These are phyloP conservation scores for Drosophila takahashii DNA, from an alignment of 1,140 invertebrate genomes.

Conservation along the genomic window DNA sequence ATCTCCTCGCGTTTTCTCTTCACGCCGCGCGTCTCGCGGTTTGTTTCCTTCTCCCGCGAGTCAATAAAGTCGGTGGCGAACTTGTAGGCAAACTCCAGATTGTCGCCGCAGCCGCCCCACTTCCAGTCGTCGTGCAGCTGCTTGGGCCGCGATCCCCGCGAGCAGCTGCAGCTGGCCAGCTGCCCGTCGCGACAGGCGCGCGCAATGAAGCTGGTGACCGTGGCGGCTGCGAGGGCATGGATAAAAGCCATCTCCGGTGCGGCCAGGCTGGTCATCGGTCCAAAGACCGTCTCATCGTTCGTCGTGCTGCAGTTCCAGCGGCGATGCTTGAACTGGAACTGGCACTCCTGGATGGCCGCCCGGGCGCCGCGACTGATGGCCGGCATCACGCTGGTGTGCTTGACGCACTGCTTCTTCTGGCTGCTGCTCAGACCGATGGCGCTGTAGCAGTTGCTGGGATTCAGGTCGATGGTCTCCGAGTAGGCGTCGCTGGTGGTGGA, in stretches of 20 bases:
- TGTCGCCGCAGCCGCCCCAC: slow-evolving; percentile 5
- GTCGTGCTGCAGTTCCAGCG: slow-evolving; percentile 12
- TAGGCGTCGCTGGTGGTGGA: neutral
- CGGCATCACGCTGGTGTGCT: slow-evolving; percentile 10
- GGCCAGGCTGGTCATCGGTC: slow-evolving; percentile 4
- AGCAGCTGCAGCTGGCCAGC: slow-evolving; percentile 2
- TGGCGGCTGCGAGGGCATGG: slow-evolving; percentile 1
- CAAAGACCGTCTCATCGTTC: slow-evolving; percentile 1
- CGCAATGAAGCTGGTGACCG: slow-evolving; percentile 6
- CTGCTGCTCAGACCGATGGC: slow-evolving; percentile 1
- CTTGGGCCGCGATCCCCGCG: neutral
- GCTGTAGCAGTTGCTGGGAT: slow-evolving; percentile 8
- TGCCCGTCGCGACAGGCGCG: slow-evolving; percentile 1
- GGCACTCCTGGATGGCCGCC: slow-evolving; percentile 3
- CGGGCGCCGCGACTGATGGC: slow-evolving; percentile 5
- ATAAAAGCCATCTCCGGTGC: slow-evolving; percentile 9
- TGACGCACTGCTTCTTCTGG: slow-evolving; percentile 11
- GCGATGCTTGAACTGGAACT: slow-evolving; percentile 10
- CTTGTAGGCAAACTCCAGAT: slow-evolving; percentile 7
- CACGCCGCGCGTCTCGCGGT: neutral
- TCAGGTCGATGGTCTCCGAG: slow-evolving; percentile 4
- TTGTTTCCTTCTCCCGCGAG: slow-evolving; percentile 3
- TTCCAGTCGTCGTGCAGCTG: slow-evolving; percentile 13
- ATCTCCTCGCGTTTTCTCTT: slow-evolving; percentile 5
- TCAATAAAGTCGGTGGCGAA: slow-evolving; percentile 5